Evolutionary conservation across 2,888 invertebrate species (phyloP).

Genomic region (Mimachlamys varia): DNA sequence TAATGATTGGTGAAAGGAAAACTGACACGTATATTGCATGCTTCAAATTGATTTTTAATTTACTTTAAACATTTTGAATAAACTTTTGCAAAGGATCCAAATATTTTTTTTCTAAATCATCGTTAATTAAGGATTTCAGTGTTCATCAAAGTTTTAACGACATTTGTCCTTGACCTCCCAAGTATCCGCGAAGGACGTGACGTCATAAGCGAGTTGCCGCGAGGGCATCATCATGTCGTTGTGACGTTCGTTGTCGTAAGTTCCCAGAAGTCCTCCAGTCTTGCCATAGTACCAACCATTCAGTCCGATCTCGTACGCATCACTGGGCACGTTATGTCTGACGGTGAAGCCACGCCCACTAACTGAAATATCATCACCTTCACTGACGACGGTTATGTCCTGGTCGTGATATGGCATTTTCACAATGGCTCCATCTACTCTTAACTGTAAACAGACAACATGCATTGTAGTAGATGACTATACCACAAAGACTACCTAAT

Average conservation of each 20-base stretch:
- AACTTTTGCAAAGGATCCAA: too few species aligned
- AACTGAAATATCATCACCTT: conserved; percentile 77
- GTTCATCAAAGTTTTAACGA: conserved; percentile 38
- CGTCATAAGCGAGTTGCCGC: conserved; percentile 41
- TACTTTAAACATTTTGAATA: background rate
- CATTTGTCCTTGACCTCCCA: conserved; percentile 51
- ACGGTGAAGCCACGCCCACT: conserved; percentile 82
- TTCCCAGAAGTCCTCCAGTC: conserved; percentile 93
- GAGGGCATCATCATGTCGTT: conserved; percentile 85
- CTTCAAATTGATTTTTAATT: background rate
- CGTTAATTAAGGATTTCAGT: background rate
- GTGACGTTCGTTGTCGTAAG: conserved; percentile 93
- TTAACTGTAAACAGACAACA: conserved; percentile 60
- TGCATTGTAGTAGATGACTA: too few species aligned
- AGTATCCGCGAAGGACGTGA: conserved; percentile 37
- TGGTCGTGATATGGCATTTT: conserved; percentile 86
- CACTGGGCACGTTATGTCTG: conserved; percentile 80
- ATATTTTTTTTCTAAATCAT: too few species aligned
- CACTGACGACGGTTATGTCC: conserved; percentile 75
- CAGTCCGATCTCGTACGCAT: conserved; percentile 83
- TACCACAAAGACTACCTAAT: too few species aligned
- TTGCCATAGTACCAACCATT: conserved; percentile 95
- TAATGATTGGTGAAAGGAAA: too few species aligned
- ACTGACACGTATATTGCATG: background rate
- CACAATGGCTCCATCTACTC: conserved; percentile 85